Conservation (phyloP, 2,888 invertebrate species). For the Folsomia candida region DNA sequence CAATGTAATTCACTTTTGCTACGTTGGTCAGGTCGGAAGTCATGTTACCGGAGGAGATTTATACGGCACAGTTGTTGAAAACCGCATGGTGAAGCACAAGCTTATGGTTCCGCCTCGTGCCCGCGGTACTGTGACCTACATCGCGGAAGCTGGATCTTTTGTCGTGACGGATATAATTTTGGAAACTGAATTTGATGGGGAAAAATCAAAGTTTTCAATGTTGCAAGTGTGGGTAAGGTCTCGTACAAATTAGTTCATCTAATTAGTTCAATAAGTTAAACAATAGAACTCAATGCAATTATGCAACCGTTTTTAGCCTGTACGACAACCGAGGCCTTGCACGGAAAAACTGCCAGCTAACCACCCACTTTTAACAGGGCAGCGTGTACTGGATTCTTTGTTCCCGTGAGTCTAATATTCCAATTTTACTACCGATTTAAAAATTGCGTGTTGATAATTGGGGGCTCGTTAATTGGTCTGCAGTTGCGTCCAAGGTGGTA, state of each 20-base stretch:
- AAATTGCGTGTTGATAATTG: conserved; percentile 1
- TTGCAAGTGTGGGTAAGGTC: conserved; percentile 99
- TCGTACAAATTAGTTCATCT: no score
- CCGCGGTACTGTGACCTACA: conserved; percentile 93
- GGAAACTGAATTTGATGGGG: conserved; percentile 98
- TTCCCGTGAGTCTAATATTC: conserved; percentile 73
- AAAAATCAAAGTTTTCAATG: conserved; percentile 88
- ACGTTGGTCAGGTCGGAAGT: conserved; percentile 75
- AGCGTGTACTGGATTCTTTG: conserved; percentile 94
- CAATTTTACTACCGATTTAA: background rate
- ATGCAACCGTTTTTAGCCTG: no score
- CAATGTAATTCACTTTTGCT: background rate
- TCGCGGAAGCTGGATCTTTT: conserved; percentile 92
- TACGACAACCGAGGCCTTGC: conserved; percentile 92
- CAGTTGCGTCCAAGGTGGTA: conserved; percentile 96
- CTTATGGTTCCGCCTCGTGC: conserved; percentile 91
- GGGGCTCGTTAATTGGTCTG: no score
- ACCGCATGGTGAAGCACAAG: conserved; percentile 94
- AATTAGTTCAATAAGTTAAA: no score
- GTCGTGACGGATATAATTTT: conserved; percentile 90
- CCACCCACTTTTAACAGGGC: conserved; percentile 95
- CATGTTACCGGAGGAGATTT: conserved; percentile 98
- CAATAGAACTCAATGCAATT: no score
- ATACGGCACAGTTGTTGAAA: conserved; percentile 94
- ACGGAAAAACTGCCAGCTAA: conserved; percentile 98